phyloP scores from a whole-genome alignment of 2,113 vertebrate species.

The Craseonycteris thonglongyai region DNA sequence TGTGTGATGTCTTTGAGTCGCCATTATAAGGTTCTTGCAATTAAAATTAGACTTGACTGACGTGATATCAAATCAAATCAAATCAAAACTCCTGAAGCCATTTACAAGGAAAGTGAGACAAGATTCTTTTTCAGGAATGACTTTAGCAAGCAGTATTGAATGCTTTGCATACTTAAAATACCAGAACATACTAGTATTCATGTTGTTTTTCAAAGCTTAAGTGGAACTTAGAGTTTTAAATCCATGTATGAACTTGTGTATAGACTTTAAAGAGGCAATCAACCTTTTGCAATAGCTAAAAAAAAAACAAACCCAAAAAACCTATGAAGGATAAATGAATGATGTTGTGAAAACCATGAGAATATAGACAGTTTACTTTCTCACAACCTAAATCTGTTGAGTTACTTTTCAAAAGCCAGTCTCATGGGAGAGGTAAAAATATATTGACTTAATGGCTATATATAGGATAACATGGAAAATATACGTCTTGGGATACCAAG shows the following conservation, averaged over 20 bases:
- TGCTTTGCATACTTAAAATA: background rate
- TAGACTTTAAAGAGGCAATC: background rate
- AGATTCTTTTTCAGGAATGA: background rate
- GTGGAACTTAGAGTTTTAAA: background rate
- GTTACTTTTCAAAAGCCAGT: slow-evolving; percentile 50
- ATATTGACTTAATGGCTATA: slow-evolving; percentile 66
- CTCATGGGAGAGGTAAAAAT: slow-evolving; percentile 68
- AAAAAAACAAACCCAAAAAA: background rate
- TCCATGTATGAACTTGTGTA: background rate
- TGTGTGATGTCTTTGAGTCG: background rate
- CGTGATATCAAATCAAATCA: background rate
- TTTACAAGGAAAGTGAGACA: background rate
- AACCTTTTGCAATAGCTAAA: background rate
- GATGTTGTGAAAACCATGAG: slow-evolving; percentile 59
- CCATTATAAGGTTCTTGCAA: background rate
- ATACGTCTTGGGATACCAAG: slow-evolving; percentile 37
- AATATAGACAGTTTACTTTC: slow-evolving; percentile 64
- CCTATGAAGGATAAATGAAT: slow-evolving; percentile 4
- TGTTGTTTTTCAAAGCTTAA: slow-evolving; percentile 13
- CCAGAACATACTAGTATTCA: background rate
- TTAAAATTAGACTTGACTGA: background rate
- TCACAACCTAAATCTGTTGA: slow-evolving; percentile 61
- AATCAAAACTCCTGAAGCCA: background rate
- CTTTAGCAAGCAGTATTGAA: background rate
- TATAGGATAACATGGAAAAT: slow-evolving; percentile 58